Conservation (phyloP, 2,797 vertebrate genomes). For the Galago senegalensis region DNA sequence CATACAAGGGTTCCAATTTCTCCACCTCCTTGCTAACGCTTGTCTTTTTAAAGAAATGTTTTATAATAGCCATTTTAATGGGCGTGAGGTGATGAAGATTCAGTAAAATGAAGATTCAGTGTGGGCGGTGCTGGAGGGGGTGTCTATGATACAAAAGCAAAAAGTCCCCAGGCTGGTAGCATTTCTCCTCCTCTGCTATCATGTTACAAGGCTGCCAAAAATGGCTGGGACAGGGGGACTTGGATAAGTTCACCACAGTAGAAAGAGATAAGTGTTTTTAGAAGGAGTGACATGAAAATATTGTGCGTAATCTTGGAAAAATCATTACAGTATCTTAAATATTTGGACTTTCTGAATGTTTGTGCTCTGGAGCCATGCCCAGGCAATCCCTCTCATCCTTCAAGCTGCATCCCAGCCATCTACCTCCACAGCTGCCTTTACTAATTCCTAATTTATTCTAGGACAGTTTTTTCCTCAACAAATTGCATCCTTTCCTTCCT, state of each 20-base stretch:
- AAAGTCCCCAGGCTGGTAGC: not conserved
- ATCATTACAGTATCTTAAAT: constrained; percentile 24
- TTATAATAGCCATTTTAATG: not conserved
- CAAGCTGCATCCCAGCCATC: not conserved
- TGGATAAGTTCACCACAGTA: not conserved
- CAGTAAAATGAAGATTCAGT: not conserved
- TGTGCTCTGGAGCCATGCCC: not conserved
- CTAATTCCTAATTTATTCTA: not conserved
- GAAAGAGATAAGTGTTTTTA: not conserved
- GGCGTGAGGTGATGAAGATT: not conserved
- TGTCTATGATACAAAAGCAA: not conserved
- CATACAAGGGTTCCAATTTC: not conserved
- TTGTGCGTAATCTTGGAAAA: constrained; percentile 46
- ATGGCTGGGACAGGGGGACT: not conserved
- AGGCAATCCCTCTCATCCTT: not conserved
- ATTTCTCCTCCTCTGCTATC: not conserved
- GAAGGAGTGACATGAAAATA: constrained; percentile 36
- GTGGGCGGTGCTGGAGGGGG: too few species aligned
- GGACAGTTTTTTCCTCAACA: not conserved
- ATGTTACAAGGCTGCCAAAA: not conserved
- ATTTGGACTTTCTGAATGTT: constrained; percentile 13
- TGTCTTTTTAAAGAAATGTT: not conserved
- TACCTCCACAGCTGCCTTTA: not conserved
- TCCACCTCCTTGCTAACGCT: not conserved
- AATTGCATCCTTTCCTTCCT: not conserved